Percentiles rank a stretch among this genome's conserved stretches.
phyloP scores from a whole-genome alignment of 2,113 vertebrate species.

The Hipposideros armiger region DNA sequence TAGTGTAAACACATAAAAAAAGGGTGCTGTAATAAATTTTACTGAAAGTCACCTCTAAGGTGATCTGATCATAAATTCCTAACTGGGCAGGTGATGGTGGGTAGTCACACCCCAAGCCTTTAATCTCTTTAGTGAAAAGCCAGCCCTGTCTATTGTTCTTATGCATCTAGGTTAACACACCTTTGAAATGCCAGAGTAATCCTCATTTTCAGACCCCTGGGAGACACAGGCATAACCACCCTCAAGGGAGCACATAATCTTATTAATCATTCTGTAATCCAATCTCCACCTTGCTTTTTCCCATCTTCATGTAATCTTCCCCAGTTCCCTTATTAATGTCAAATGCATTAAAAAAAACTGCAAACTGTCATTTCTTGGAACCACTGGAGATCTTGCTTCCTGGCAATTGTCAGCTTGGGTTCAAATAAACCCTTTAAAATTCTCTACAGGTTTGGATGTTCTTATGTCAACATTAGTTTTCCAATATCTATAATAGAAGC shows the following conservation, averaged over 20 bases:
- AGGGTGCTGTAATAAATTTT: neutral
- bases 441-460: neutral
- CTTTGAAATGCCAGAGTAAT: neutral
- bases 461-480: neutral
- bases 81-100: too few species aligned
- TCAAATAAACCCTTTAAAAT: neutral
- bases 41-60: neutral
- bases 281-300: neutral
- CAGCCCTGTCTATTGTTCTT: neutral
- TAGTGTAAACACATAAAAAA: neutral
- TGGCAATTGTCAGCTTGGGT: neutral
- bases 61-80: neutral
- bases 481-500: neutral
- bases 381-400: neutral
- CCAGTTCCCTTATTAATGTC: neutral
- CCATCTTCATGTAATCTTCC: neutral
- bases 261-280: neutral
- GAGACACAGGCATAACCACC: too few species aligned
- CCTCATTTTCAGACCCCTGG: too few species aligned
- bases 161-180: neutral
- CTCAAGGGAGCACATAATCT: too few species aligned
- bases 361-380: neutral
- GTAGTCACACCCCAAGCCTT: too few species aligned
- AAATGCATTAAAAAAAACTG: neutral
- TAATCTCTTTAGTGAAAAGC: too few species aligned